Conservation (phyloP, 2,113 vertebrate species). For the Macrotus californicus region DNA sequence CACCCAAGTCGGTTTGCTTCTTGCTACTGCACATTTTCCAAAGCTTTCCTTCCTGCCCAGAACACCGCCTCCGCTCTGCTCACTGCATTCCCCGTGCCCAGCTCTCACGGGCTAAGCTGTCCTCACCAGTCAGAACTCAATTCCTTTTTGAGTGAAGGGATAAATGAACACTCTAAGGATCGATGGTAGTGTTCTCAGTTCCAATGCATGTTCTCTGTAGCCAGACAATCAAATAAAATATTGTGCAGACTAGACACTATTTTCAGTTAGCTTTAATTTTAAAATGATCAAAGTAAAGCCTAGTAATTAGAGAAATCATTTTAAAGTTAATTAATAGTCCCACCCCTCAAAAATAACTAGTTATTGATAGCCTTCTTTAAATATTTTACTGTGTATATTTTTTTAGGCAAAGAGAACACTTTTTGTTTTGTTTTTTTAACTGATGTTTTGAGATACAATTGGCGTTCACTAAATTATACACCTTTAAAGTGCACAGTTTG, state of each 20-base stretch:
- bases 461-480: background rate
- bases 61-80: background rate
- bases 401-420: background rate
- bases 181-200: background rate
- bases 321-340: background rate
- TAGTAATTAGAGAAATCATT: background rate
- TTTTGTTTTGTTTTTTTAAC: too few relatives aligned
- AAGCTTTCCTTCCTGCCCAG: background rate
- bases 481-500: background rate
- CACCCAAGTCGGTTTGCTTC: background rate
- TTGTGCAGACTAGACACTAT: background rate
- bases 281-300: background rate
- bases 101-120: background rate
- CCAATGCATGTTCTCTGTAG: background rate
- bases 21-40: background rate
- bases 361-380: background rate
- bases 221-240: background rate
- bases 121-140: background rate
- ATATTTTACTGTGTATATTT: background rate
- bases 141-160: background rate
- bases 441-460: background rate
- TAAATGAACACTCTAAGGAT: background rate
- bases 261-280: slow-evolving; percentile 7
- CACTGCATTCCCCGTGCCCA: background rate
- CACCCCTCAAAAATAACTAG: background rate